These are phyloP conservation scores for Hydroisotoma schaefferi DNA, from an alignment of 2,888 invertebrate species.

Conservation along the genomic window DNA sequence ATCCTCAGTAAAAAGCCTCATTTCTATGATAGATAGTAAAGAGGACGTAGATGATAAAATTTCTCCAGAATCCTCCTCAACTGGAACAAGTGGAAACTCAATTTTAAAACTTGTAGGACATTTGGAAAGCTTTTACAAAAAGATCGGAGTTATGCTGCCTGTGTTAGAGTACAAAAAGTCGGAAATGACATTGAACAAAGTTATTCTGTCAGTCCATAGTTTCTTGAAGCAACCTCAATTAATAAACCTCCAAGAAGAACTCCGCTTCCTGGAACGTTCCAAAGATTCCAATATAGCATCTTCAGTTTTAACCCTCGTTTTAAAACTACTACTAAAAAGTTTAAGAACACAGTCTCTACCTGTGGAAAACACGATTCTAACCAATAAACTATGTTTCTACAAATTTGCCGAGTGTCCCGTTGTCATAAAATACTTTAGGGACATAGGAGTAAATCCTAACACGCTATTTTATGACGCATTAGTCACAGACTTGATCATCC, in stretches of 20 bases:
- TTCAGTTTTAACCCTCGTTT: background rate
- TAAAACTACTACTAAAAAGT: background rate
- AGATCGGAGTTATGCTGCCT: slow-evolving; percentile 17
- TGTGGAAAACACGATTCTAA: background rate
- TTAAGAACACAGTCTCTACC: background rate
- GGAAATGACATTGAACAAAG: slow-evolving; percentile 23
- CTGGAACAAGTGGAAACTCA: background rate
- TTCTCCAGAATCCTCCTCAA: too few relatives aligned
- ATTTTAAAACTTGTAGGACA: background rate
- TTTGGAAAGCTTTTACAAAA: slow-evolving; percentile 17
- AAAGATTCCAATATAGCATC: background rate
- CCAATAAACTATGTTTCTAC: slow-evolving; percentile 13
- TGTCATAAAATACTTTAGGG: slow-evolving; percentile 28
- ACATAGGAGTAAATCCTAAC: slow-evolving; percentile 20
- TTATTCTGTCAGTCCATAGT: slow-evolving; percentile 16
- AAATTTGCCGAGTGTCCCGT: slow-evolving; percentile 24
- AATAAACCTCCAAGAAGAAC: slow-evolving; percentile 19
- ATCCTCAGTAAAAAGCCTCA: too few relatives aligned
- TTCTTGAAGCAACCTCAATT: slow-evolving; percentile 33
- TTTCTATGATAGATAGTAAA: background rate
- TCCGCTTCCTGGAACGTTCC: background rate
- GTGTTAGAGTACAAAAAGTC: slow-evolving; percentile 22
- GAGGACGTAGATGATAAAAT: background rate
- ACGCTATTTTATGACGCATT: slow-evolving; percentile 25
- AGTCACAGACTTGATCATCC: slow-evolving; percentile 30